Base-by-base conservation (phyloP, 2,888 invertebrate species). In the Lomographa bimaculata region DNA sequence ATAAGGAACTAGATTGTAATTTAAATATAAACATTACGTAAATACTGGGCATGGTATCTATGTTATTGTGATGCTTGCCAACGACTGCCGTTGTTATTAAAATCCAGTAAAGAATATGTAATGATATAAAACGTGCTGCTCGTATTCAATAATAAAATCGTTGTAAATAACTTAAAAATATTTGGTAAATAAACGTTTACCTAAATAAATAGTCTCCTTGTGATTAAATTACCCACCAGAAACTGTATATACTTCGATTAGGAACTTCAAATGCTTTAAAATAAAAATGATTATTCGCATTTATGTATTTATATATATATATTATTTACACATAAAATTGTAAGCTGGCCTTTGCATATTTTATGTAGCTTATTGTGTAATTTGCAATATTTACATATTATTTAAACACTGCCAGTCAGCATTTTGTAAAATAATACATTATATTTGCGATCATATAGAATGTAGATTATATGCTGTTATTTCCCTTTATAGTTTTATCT, bases 291-390 rank as follows among this genome's bases (percentile, higher is more conserved):
- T 46, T 44, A 49, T 46, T 49, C 16, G 39, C n/a, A 7, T 35
- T 28, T 25, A 29, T 27, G 20, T 43, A 47, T 46, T 37, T 27
- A 25, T 34, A 37, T 35, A 18, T 21, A 11, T n/a, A n/a, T n/a
- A 14, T 36, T 24, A 24, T 44, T 19, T 33, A 26, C 16, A 11
- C 35, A 36, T 49, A 50, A 40, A 49, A 49, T 50, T 77, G 76
- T 75, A 73, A 74, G 80, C 80, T 60, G 80, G 79, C 61, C 67
- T 80, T 80, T 77, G 77, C 72, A 71, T 75, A 71, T 60, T 58
- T 52, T 43, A 57, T 57, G 57, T 57, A 46, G 53, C 60, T 61
- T 47, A 60, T 60, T 65, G 60, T 70, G 62, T 65, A 52, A 66
- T 68, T n/a, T 67, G 66, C 66, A 70, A 71, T 71, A 62, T 57